Conservation (phyloP, 1,140 invertebrate species). For the Calliopsis andreniformis region DNA sequence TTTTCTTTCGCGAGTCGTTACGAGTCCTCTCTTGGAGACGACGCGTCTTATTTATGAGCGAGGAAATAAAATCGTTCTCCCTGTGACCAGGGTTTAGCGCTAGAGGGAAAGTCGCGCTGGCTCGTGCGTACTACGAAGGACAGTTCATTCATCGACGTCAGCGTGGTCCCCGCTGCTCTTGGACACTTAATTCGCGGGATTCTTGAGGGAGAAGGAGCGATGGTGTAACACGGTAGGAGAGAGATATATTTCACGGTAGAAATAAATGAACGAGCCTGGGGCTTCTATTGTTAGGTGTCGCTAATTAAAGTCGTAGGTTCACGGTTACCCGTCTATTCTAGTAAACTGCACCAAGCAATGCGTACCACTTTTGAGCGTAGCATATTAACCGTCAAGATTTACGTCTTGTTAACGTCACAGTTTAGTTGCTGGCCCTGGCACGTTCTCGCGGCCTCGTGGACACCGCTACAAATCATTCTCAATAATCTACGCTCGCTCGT, state of each 20-base stretch:
- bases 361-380: conserved; percentile 28
- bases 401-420: conserved; percentile 67
- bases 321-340: conserved; percentile 51
- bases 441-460: conserved; percentile 33
- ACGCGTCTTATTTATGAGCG: background rate
- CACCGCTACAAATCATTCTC: conserved; percentile 64
- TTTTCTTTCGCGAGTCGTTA: background rate
- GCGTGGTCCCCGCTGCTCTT: background rate
- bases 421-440: conserved; percentile 52
- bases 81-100: background rate
- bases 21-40: background rate
- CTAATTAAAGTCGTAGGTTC: conserved; percentile 61
- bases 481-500: conserved; percentile 52
- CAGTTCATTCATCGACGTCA: conserved; percentile 50
- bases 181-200: background rate
- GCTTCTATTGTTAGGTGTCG: conserved; percentile 41
- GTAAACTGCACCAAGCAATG: conserved; percentile 48
- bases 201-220: background rate
- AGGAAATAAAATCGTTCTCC: background rate
- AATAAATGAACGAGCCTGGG: conserved; percentile 25
- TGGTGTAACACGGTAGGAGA: background rate
- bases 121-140: conserved; percentile 17
- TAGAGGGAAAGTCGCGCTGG: too few relatives aligned
- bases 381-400: conserved; percentile 61
- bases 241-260: conserved; percentile 3